Conservation (phyloP, 2,113 vertebrate genomes). For the Ia io region DNA sequence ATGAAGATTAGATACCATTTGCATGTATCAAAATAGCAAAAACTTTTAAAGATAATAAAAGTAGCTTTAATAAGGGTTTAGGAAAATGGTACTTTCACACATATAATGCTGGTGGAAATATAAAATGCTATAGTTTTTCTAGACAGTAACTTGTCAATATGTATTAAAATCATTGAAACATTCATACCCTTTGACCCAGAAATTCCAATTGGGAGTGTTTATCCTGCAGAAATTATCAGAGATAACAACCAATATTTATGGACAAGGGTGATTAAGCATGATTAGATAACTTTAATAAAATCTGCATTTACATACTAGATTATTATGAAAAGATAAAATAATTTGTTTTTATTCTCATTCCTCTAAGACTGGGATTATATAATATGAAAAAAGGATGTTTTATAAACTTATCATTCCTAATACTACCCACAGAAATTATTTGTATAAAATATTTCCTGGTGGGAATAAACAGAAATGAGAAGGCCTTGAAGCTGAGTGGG, state of each 20-base stretch:
- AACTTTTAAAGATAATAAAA: slow-evolving; percentile 29
- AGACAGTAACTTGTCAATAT: neutral
- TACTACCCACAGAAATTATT: neutral
- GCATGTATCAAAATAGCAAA: slow-evolving; percentile 16
- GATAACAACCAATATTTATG: slow-evolving; percentile 10
- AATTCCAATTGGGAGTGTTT: neutral
- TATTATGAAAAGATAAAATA: neutral
- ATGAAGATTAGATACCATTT: slow-evolving; percentile 15
- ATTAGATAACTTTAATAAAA: slow-evolving; percentile 17
- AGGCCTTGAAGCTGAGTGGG: neutral
- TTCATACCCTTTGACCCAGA: neutral
- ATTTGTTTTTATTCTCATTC: neutral
- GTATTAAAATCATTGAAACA: slow-evolving; percentile 3
- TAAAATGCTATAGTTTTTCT: neutral
- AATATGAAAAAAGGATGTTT: neutral
- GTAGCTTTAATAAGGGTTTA: neutral
- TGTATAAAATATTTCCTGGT: neutral
- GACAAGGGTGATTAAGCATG: neutral
- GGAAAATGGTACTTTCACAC: neutral
- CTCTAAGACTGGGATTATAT: neutral
- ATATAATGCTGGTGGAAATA: neutral
- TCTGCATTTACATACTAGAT: neutral
- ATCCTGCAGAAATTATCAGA: neutral
- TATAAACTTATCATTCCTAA: neutral
- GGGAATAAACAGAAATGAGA: neutral